Conservation (phyloP, 2,888 invertebrate genomes). For the Dichetophora obliterata region DNA sequence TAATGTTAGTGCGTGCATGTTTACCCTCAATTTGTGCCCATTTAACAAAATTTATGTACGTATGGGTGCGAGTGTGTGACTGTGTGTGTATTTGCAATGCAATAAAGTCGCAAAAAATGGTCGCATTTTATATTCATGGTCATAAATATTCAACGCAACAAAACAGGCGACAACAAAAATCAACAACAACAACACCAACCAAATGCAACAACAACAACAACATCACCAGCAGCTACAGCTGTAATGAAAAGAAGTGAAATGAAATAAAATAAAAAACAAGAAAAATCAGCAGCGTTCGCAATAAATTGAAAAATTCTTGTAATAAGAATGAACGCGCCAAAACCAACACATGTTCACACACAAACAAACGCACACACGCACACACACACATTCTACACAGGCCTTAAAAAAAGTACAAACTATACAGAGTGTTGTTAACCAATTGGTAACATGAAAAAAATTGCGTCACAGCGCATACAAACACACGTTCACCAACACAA, state of each 20-base stretch:
- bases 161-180: conserved; percentile 25
- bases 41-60: conserved; percentile 25
- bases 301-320: conserved; percentile 23
- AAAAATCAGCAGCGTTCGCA: conserved; percentile 10
- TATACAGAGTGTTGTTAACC: conserved; percentile 20
- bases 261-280: conserved; percentile 8
- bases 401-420: conserved; percentile 13
- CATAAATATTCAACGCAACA: conserved; percentile 42
- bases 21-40: conserved; percentile 33
- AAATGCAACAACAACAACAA: conserved; percentile 35
- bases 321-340: conserved; percentile 18
- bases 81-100: conserved; percentile 15
- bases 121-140: conserved; percentile 43
- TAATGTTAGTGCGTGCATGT: conserved; percentile 13
- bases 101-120: conserved; percentile 27
- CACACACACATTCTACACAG: conserved; percentile 10
- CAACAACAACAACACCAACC: conserved; percentile 9
- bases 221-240: conserved; percentile 18
- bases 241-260: conserved; percentile 3
- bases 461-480: conserved; percentile 1
- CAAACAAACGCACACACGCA: conserved; percentile 27
- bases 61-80: background rate
- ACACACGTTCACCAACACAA: background rate
- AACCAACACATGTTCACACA: conserved; percentile 22
- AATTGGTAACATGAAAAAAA: conserved; percentile 17